Percentiles rank a stretch among this genome's conserved stretches.
Evolutionary conservation across 2,888 invertebrate species (phyloP).

Genomic region (Spisula solida): DNA sequence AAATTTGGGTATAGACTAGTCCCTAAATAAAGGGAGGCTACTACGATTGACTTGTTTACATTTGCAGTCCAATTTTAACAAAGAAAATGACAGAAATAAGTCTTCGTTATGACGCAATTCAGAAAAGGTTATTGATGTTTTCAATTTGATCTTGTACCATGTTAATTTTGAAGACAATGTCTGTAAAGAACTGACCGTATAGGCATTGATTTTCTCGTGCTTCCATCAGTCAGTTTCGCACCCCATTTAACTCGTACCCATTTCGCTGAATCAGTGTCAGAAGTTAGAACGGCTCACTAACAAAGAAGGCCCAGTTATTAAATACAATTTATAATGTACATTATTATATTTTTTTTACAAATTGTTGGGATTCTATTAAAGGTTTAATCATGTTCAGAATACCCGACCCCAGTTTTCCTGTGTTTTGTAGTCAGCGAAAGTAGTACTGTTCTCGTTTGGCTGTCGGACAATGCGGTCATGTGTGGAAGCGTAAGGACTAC

Average conservation of each 20-base stretch:
- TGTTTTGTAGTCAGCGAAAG: no score
- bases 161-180: not conserved
- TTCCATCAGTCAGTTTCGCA: not conserved
- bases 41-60: not conserved
- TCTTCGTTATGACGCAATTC: slow-evolving; percentile 56
- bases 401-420: no score
- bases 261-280: no score
- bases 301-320: no score
- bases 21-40: slow-evolving; percentile 46
- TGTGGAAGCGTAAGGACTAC: no score
- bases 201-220: not conserved
- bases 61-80: not conserved
- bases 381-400: no score
- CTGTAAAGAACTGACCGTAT: not conserved
- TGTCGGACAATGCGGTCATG: no score
- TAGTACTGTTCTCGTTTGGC: no score
- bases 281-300: no score
- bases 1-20: not conserved
- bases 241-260: not conserved
- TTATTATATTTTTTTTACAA: no score
- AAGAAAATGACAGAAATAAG: slow-evolving; percentile 59
- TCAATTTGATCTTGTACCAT: not conserved
- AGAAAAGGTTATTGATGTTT: slow-evolving; percentile 55
- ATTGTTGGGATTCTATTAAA: no score
- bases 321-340: no score